phyloP scores from a whole-genome alignment of 2,888 invertebrate genomes.

The Stratiomys singularior region DNA sequence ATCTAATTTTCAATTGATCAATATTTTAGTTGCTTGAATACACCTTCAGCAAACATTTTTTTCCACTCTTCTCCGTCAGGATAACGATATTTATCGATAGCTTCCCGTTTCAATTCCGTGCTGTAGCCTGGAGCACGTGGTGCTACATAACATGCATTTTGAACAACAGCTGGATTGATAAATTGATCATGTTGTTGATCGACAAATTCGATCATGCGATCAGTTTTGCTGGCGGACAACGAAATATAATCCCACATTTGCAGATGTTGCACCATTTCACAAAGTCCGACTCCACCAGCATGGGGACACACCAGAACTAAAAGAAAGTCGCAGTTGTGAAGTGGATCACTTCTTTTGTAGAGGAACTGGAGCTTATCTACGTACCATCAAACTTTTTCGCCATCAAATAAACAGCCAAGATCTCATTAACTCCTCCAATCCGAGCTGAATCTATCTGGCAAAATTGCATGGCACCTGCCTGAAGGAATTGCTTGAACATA shows the following conservation, averaged over 20 bases:
- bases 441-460: conserved; percentile 93
- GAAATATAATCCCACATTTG: conserved; percentile 88
- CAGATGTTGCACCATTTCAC: conserved; percentile 93
- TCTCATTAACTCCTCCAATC: conserved; percentile 89
- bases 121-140: conserved; percentile 86
- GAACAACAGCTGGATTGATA: conserved; percentile 75
- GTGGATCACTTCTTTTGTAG: neutral
- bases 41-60: conserved; percentile 49
- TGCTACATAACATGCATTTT: conserved; percentile 77
- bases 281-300: conserved; percentile 93
- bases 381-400: conserved; percentile 84
- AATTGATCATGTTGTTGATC: conserved; percentile 94
- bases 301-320: conserved; percentile 88
- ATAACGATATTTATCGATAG: conserved; percentile 76
- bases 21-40: conserved; percentile 34
- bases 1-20: conserved; percentile 26
- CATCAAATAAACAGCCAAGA: conserved; percentile 88
- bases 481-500: conserved; percentile 91
- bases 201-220: conserved; percentile 84
- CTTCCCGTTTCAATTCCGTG: conserved; percentile 77
- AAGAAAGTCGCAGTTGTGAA: neutral
- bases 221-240: conserved; percentile 76
- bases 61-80: conserved; percentile 84
- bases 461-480: conserved; percentile 81
- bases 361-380: neutral